These are phyloP conservation scores for Escarpia spicata DNA, from an alignment of 2,888 invertebrate species.

Conservation along the genomic window DNA sequence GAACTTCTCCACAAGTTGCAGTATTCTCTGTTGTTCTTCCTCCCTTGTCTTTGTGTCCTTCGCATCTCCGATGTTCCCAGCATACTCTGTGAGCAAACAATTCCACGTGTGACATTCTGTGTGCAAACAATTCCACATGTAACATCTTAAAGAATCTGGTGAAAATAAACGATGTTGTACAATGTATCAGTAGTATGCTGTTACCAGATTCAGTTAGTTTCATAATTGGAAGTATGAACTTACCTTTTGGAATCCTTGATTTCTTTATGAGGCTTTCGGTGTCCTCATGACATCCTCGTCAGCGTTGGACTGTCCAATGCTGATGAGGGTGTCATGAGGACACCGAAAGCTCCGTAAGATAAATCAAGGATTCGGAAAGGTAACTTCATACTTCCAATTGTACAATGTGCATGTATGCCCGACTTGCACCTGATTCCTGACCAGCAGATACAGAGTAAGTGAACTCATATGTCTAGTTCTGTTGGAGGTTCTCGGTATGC, in stretches of 20 bases:
- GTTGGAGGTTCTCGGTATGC: no score
- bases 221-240: not conserved
- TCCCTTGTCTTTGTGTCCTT: constrained; percentile 81
- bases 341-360: no score
- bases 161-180: constrained; percentile 8
- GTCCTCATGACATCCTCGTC: no score
- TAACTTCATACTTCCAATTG: no score
- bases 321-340: no score
- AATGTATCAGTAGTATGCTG: not conserved
- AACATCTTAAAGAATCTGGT: not conserved
- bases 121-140: not conserved
- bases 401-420: no score
- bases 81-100: constrained; percentile 77
- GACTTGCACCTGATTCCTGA: no score
- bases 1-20: constrained; percentile 92
- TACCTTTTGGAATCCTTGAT: no score
- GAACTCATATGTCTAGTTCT: no score
- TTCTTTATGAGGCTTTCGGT: no score
- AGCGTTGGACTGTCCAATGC: no score
- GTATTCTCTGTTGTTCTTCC: constrained; percentile 89
- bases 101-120: not conserved
- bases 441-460: not conserved
- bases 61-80: constrained; percentile 92
- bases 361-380: no score
- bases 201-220: not conserved